A percentile compares a stretch with the other conserved stretches of the same genome.
phyloP scores from a whole-genome alignment of 2,888 invertebrate species.

The Nomada flava region DNA sequence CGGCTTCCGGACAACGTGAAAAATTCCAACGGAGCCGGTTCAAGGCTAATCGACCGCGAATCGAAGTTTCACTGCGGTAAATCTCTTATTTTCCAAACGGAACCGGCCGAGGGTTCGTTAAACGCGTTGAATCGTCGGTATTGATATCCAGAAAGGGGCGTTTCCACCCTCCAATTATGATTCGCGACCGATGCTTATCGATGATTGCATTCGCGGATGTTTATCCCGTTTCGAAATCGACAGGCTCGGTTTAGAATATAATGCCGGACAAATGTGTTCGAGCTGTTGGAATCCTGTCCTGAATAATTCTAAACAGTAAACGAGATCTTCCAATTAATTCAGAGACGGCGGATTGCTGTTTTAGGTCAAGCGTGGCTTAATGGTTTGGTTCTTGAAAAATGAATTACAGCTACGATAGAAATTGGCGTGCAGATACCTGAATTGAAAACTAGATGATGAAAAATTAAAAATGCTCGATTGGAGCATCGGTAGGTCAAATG shows the following conservation, averaged over 20 bases:
- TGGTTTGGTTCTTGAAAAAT: neutral
- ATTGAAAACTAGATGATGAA: neutral
- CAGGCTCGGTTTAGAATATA: neutral
- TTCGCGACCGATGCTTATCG: neutral
- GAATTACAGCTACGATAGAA: neutral
- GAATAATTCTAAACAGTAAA: neutral
- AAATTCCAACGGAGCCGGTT: conserved; percentile 14
- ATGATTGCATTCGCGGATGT: neutral
- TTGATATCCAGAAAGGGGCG: conserved; percentile 10
- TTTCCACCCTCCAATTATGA: neutral
- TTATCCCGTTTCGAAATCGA: neutral
- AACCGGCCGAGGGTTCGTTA: conserved; percentile 9
- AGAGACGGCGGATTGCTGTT: neutral
- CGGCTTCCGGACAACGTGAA: conserved; percentile 11
- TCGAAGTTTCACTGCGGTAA: conserved; percentile 7
- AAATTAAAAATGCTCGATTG: neutral
- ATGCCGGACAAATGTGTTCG: neutral
- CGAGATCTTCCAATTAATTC: neutral
- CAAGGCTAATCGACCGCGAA: conserved; percentile 35
- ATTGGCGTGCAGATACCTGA: neutral
- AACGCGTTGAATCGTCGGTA: conserved; percentile 9
- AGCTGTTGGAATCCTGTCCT: neutral
- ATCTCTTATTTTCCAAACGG: conserved; percentile 19
- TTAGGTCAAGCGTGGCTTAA: neutral
- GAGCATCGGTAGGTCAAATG: no score